Evolutionary conservation across 2,113 vertebrate species (phyloP).

Genomic region (Carlito syrichta): DNA sequence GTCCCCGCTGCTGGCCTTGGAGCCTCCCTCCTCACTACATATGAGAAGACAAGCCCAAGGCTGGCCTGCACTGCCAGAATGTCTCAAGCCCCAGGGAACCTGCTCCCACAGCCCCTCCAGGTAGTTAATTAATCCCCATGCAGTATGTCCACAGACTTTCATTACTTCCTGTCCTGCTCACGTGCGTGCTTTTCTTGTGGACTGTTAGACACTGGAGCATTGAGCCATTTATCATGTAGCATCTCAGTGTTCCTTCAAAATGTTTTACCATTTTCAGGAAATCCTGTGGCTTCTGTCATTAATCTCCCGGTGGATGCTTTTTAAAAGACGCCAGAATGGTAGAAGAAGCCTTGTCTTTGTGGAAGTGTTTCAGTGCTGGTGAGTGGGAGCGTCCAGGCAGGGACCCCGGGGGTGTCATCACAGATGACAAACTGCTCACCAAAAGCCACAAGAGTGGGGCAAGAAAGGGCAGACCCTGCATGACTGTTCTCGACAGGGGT

Average conservation of each 20-base stretch:
- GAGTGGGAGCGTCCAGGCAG: slow-evolving; percentile 33
- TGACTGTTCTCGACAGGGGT: slow-evolving; percentile 14
- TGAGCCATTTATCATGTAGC: slow-evolving; percentile 67
- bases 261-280: slow-evolving; percentile 54
- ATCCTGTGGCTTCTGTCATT: slow-evolving; percentile 65
- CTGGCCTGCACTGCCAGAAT: not conserved
- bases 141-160: slow-evolving; percentile 62
- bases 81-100: slow-evolving; percentile 38
- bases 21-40: not conserved
- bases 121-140: slow-evolving; percentile 70
- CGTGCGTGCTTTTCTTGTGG: slow-evolving; percentile 59
- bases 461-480: not conserved
- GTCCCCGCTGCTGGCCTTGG: too few species aligned
- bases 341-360: slow-evolving; percentile 1
- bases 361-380: not conserved
- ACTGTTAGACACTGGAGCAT: slow-evolving; percentile 56
- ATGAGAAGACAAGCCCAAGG: not conserved
- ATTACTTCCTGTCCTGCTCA: slow-evolving; percentile 67
- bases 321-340: slow-evolving; percentile 15
- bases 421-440: slow-evolving; percentile 33
- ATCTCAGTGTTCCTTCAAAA: slow-evolving; percentile 36
- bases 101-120: slow-evolving; percentile 58
- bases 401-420: not conserved
- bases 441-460: not conserved
- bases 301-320: slow-evolving; percentile 61